Conservation (phyloP, 2,797 vertebrate genomes). For the Knipowitschia caucasica region DNA sequence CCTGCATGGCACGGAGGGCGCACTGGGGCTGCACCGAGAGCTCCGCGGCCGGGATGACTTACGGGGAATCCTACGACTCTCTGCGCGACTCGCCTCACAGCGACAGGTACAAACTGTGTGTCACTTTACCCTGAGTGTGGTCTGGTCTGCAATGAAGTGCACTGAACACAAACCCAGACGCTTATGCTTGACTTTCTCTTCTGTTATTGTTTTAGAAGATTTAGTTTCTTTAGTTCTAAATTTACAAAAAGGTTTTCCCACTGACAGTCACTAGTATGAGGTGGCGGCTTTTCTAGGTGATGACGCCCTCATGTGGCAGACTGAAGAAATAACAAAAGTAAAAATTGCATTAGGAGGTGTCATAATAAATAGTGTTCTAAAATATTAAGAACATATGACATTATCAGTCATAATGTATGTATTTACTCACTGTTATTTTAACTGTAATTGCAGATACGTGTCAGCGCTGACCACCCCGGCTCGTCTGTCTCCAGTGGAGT, state of each 20-base stretch:
- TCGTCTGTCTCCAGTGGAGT: conserved; percentile 92
- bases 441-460: conserved; percentile 83
- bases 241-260: too few species aligned
- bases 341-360: background rate
- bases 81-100: conserved; percentile 94
- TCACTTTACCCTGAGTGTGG: too few species aligned
- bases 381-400: background rate
- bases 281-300: background rate
- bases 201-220: too few species aligned
- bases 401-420: background rate
- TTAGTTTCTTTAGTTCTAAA: too few species aligned
- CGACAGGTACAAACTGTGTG: too few species aligned
- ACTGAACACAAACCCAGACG: too few species aligned
- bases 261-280: too few species aligned
- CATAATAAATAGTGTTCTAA: background rate
- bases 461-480: conserved; percentile 96
- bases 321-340: background rate
- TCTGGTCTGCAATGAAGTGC: too few species aligned
- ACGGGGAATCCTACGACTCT: conserved; percentile 92
- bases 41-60: conserved; percentile 76
- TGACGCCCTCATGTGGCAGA: conserved; percentile 38
- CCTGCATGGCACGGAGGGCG: conserved; percentile 87
- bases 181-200: too few species aligned
- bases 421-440: background rate
- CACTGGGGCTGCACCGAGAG: conserved; percentile 82